Percentiles rank a stretch among this genome's conserved stretches.
phyloP scores from a whole-genome alignment of 2,888 invertebrate genomes.

The Melanostoma scalare region DNA sequence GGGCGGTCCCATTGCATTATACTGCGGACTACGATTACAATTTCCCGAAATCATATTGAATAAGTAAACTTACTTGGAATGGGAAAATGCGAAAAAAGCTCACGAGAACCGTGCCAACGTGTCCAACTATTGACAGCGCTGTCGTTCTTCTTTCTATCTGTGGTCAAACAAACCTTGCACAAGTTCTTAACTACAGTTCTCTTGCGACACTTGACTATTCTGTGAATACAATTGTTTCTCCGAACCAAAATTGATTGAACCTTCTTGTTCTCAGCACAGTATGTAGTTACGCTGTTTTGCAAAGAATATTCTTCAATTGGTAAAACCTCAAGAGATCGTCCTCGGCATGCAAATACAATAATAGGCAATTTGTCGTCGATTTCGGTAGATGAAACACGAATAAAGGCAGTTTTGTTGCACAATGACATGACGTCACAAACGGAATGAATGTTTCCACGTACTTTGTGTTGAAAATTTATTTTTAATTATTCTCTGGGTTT shows the following conservation, averaged over 20 bases:
- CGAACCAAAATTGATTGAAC: background rate
- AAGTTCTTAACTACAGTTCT: slow-evolving; percentile 31
- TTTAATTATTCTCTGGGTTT: background rate
- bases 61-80: background rate
- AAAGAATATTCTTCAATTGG: background rate
- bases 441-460: slow-evolving; percentile 35
- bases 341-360: slow-evolving; percentile 30
- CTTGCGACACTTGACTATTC: slow-evolving; percentile 40
- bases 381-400: slow-evolving; percentile 23
- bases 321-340: background rate
- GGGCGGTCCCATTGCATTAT: slow-evolving; percentile 45
- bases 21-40: slow-evolving; percentile 65
- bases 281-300: too few species aligned
- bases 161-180: background rate
- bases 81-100: slow-evolving; percentile 5
- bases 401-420: slow-evolving; percentile 23
- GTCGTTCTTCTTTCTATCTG: background rate
- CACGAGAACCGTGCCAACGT: slow-evolving; percentile 61
- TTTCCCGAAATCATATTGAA: slow-evolving; percentile 65
- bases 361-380: slow-evolving; percentile 22
- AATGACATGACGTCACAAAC: slow-evolving; percentile 67
- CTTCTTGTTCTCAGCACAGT: too few species aligned
- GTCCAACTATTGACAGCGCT: slow-evolving; percentile 16
- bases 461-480: slow-evolving; percentile 26
- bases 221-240: slow-evolving; percentile 1